A percentile compares a stretch with the other conserved stretches of the same genome.
These are phyloP conservation scores for Tangara arthus DNA, from an alignment of 2,797 vertebrate species.

Conservation along the genomic window DNA sequence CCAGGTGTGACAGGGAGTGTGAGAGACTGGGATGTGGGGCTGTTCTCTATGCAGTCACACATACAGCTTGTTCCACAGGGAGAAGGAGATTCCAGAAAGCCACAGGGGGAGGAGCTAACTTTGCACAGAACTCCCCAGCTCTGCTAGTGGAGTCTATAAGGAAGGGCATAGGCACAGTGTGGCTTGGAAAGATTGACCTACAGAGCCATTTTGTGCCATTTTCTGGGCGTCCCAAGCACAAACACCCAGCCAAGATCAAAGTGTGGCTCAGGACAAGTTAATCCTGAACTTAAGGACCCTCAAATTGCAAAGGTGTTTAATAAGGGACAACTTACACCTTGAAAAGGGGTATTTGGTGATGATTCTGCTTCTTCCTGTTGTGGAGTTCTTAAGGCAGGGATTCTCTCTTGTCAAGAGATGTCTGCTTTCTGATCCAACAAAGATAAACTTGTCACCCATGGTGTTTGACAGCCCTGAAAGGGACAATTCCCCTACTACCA, in stretches of 20 bases:
- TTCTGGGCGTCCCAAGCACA: neutral
- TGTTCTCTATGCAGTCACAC: neutral
- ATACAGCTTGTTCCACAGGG: neutral
- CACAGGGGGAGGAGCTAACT: neutral
- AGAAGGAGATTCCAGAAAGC: neutral
- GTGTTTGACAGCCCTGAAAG: neutral
- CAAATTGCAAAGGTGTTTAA: neutral
- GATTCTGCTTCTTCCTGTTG: neutral
- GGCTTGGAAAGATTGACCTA: neutral
- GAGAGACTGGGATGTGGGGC: neutral
- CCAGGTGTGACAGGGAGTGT: neutral
- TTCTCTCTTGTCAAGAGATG: neutral
- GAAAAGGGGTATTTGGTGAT: neutral
- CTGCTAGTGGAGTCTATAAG: neutral
- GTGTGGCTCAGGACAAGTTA: neutral
- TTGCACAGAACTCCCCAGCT: neutral
- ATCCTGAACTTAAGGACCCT: neutral
- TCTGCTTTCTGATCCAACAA: neutral
- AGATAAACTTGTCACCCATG: neutral
- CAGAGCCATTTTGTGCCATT: neutral
- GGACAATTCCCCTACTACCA: neutral
- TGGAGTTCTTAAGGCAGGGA: neutral
- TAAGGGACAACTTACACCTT: neutral
- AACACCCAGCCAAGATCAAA: neutral
- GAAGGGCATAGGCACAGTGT: fast-evolving